phyloP scores from a whole-genome alignment of 2,797 vertebrate species.

The Intellagama lesueurii region DNA sequence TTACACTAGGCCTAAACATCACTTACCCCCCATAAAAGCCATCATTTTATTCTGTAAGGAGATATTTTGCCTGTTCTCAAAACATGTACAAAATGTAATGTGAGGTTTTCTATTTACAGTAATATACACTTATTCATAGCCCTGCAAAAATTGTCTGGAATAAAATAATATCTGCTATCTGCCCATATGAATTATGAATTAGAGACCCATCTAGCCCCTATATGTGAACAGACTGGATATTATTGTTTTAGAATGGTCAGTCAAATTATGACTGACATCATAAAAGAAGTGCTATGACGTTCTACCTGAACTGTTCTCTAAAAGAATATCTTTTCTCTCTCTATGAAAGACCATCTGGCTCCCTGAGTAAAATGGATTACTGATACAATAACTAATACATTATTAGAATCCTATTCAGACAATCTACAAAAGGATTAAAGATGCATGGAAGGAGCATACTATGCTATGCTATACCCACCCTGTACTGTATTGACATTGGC shows the following conservation, averaged over 20 bases:
- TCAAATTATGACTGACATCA: constrained; percentile 20
- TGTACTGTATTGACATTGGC: too few relatives aligned
- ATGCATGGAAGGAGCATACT: too few relatives aligned
- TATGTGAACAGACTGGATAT: not conserved
- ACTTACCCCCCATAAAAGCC: not conserved
- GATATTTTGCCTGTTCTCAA: constrained; percentile 8
- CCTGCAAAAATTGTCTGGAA: not conserved
- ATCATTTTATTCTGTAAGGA: not conserved
- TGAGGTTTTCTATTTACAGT: not conserved
- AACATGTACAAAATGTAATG: not conserved
- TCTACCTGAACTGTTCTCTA: not conserved
- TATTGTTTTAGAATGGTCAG: not conserved
- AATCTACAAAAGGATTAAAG: too few relatives aligned
- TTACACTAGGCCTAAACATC: not conserved
- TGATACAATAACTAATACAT: not conserved
- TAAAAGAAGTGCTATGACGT: not conserved
- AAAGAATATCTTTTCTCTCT: not conserved
- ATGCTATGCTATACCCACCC: too few relatives aligned
- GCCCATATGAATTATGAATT: not conserved
- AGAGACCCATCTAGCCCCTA: not conserved
- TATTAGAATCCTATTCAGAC: too few relatives aligned
- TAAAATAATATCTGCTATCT: not conserved
- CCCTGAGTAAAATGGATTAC: not conserved
- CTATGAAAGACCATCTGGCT: not conserved
- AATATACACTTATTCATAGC: not conserved